Evolutionary conservation across 2,888 invertebrate genomes (phyloP), one percentile per base, ranked within the genome.

Genomic region (Hermodice carunculata): DNA sequence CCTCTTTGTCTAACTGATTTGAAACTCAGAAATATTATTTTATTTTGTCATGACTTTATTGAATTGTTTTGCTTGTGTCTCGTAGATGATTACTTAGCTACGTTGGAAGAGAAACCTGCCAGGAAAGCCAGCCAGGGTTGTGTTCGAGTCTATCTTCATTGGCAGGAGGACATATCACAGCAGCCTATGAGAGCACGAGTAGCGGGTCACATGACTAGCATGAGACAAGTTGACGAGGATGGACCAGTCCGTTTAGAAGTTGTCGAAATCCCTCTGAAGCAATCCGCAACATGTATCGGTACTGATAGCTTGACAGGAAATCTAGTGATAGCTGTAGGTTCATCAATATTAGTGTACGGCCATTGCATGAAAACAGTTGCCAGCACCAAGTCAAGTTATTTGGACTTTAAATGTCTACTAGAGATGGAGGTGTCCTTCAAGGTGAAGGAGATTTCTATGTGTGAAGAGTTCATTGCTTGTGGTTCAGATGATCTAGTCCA

Each of bases 71-170:
- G n/a, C n/a, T n/a, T n/a, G n/a, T n/a, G n/a, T n/a, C 63, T 81
- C 83, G 24, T 75, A 90, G 90, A 90, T 42, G 90, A 91, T 78
- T 92, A 91, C 81, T 89, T 92, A 3, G 90, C 89, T 0, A 90
- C 91, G 0, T 76, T 92, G 65, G 92, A 92, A 84, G 88, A 88
- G 28, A 79, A 78, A 28, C 17, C 37, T 5, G 24, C 60, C 40
- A 90, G 90, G 81, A 71, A 89, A 85, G 83, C 83, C 42, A 77
- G 84, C 49, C 83, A 83, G 49, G 79, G 81, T 4, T 78, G 82
- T 61, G 89, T 90, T n/a, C 88, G 93, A 62, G 89, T 92, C 28
- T 93, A 93, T 80, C 90, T 92, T 2, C 92, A 93, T 80, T 93
- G 93, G 91, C 90, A 91, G 79, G 87, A 88, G 76, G 88, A 60